Percentiles rank a stretch among this genome's conserved stretches.
These are phyloP conservation scores for Dastarcus helophoroides DNA, from an alignment of 2,888 invertebrate species.

Conservation along the genomic window DNA sequence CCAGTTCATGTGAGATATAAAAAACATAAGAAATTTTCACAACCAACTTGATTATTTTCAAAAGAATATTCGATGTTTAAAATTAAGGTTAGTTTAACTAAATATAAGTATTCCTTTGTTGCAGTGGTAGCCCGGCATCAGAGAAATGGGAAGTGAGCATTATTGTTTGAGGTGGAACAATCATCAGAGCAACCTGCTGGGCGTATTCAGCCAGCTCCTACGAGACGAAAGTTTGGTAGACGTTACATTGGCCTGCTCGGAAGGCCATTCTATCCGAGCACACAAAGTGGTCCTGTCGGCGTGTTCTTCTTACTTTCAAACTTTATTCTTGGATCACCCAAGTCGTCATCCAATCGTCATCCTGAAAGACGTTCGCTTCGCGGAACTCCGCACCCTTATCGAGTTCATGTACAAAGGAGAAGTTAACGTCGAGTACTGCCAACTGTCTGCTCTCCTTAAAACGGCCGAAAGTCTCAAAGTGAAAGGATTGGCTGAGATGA, in stretches of 20 bases:
- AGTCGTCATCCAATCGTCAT: conserved; percentile 84
- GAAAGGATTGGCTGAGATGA: conserved; percentile 88
- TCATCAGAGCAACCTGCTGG: conserved; percentile 96
- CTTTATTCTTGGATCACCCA: conserved; percentile 86
- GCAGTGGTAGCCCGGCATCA: conserved; percentile 45
- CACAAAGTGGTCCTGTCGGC: conserved; percentile 90
- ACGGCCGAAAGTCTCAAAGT: conserved; percentile 90
- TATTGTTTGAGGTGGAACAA: conserved; percentile 98
- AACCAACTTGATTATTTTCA: too few species aligned
- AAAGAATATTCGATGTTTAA: conserved; percentile 1
- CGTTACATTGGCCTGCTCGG: conserved; percentile 93
- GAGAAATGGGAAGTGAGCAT: conserved; percentile 96
- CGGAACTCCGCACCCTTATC: conserved; percentile 81
- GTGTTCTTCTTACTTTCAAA: conserved; percentile 91
- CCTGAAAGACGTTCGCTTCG: conserved; percentile 85
- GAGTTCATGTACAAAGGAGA: conserved; percentile 96
- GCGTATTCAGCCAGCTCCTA: conserved; percentile 91
- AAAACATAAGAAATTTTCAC: background rate
- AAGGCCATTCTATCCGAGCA: conserved; percentile 89
- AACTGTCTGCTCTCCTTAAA: conserved; percentile 79
- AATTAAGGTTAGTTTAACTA: background rate
- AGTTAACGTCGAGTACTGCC: conserved; percentile 90
- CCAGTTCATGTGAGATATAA: too few species aligned
- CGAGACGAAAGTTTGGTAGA: conserved; percentile 93
- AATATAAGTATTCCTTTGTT: conserved; percentile 33